Evolutionary conservation across 1,140 invertebrate species (phyloP), one percentile per base, ranked within the genome.

Genomic region (Nasonia longicornis): DNA sequence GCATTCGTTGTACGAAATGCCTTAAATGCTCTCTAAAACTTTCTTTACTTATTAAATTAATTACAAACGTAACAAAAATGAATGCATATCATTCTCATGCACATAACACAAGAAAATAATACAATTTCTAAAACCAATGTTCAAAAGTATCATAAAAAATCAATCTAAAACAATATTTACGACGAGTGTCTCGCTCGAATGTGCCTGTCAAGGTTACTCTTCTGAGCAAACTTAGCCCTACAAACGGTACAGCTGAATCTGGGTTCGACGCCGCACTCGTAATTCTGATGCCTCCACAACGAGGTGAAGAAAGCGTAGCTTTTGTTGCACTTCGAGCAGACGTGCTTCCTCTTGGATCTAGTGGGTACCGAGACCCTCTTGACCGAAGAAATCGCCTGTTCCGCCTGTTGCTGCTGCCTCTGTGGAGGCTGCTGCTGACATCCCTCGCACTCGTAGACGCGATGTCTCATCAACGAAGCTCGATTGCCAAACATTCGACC

Each of bases 211-310:
- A 91, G 88, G 82, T 92, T 92, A 67, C 88, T 89, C 83, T 91
- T 92, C 48, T 92, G 91, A 6, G 91, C 86, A 69, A 91, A 92
- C 31, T 85, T 88, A 20, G 85, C 86, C 8, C 85, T 85, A 66
- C 91, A 92, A 14, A 88, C 80, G n/a, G 85, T 83, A 81, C 92
- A 93, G 2, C 82, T 82, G 83, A 93, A 93, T 77, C 91, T 89
- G 0, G 91, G 91, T 67, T 92, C 91, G 26, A 92, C 88, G 2
- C 92, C 92, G 82, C 93, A 94, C 80, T 93, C 92, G 72, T 93
- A 93, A 67, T 92, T 88, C 73, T 91, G 87, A 82, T 93, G 93
- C 58, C 92, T 86, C 86, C 87, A 89, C 0, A 93, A 81, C 0
- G 89, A 92, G 1, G 91, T 91, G 69, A 91, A 91, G 22, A 91